phyloP scores from a whole-genome alignment of 2,888 invertebrate species.

The Lasioglossum calceatum region DNA sequence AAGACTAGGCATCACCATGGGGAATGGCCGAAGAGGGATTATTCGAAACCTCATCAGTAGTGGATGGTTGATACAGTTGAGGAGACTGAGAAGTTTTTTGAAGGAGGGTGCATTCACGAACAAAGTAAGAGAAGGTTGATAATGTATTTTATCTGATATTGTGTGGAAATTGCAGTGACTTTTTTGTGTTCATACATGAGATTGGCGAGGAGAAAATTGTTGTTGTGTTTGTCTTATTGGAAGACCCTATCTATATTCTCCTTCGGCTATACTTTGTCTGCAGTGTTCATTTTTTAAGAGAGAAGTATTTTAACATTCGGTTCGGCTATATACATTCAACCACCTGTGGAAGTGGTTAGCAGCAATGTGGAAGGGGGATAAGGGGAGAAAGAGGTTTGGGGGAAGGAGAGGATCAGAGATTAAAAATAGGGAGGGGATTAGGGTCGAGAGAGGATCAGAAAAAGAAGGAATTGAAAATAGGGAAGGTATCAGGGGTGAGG shows the following conservation, averaged over 20 bases:
- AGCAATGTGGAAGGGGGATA: not conserved
- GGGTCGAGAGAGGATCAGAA: not conserved
- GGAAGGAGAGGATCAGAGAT: not conserved
- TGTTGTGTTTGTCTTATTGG: not conserved
- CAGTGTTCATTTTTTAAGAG: not conserved
- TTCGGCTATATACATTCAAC: not conserved
- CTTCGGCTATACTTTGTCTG: not conserved
- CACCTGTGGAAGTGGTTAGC: not conserved
- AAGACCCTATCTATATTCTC: not conserved
- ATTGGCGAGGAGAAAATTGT: not conserved
- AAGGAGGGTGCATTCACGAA: not conserved
- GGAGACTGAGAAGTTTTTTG: not conserved
- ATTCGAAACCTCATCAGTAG: conserved; percentile 46
- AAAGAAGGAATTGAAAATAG: not conserved
- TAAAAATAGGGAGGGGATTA: not conserved
- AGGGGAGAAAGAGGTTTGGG: not conserved
- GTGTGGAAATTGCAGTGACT: not conserved
- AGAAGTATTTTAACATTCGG: not conserved
- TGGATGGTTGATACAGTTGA: not conserved
- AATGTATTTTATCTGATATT: not conserved
- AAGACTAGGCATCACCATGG: conserved; percentile 79
- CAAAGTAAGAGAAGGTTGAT: not conserved
- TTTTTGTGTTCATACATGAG: conserved; percentile 7
- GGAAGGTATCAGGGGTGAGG: not conserved
- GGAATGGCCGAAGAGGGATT: conserved; percentile 67